Conservation (phyloP, 2,797 vertebrate species). For the Echiichthys vipera region DNA sequence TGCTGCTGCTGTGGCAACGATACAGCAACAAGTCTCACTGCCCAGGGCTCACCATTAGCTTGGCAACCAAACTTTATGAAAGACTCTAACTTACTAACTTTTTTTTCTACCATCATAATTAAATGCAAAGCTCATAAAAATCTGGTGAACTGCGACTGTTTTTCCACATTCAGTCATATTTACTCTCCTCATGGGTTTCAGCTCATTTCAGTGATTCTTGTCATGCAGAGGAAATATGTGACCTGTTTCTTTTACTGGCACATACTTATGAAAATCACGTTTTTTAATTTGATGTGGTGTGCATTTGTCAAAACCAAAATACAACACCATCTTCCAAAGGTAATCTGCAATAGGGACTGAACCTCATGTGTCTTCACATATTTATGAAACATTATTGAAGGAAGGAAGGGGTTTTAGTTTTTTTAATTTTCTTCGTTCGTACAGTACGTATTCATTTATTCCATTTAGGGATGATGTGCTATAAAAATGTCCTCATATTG, state of each 20-base stretch:
- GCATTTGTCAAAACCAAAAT: constrained; percentile 29
- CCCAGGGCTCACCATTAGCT: constrained; percentile 40
- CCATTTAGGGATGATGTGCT: background rate
- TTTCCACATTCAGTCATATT: constrained; percentile 51
- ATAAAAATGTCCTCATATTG: constrained; percentile 12
- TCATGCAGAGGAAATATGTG: constrained; percentile 28
- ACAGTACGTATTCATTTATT: constrained; percentile 35
- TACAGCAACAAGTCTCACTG: constrained; percentile 70
- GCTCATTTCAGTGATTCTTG: constrained; percentile 25
- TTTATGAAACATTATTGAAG: constrained; percentile 22
- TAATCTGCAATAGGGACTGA: constrained; percentile 33
- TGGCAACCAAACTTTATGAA: constrained; percentile 64
- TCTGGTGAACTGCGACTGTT: constrained; percentile 42
- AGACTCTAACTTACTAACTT: constrained; percentile 57
- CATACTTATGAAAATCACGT: constrained; percentile 5
- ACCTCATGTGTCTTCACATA: constrained; percentile 23
- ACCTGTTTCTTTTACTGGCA: constrained; percentile 24
- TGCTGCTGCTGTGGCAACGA: constrained; percentile 74
- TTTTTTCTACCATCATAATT: constrained; percentile 37
- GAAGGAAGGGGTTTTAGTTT: background rate
- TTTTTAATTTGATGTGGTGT: constrained; percentile 16
- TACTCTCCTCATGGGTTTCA: constrained; percentile 20
- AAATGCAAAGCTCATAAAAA: constrained; percentile 54
- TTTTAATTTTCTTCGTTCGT: background rate
- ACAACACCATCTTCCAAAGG: constrained; percentile 22